Conservation (phyloP, 2,888 invertebrate genomes). For the Diadegma fenestrale region DNA sequence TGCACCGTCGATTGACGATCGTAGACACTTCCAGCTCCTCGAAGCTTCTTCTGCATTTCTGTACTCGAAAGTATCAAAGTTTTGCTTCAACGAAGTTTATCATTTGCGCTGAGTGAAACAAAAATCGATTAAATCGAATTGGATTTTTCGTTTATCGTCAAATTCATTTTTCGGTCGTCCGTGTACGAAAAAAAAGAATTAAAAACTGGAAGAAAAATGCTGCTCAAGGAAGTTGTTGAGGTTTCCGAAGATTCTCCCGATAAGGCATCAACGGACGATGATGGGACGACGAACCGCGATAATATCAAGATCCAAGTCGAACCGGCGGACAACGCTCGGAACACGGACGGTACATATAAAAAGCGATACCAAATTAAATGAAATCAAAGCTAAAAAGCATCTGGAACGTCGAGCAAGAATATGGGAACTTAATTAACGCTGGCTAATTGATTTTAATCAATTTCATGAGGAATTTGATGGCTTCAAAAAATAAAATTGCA, state of each 20-base stretch:
- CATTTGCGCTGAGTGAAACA: neutral
- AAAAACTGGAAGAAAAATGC: constrained; percentile 22
- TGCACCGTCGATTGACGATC: constrained; percentile 25
- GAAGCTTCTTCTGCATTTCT: constrained; percentile 4
- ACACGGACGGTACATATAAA: constrained; percentile 47
- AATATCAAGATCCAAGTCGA: constrained; percentile 75
- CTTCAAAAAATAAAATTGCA: neutral
- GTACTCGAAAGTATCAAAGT: neutral
- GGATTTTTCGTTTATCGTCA: neutral
- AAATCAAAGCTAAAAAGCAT: neutral
- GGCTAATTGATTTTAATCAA: neutral
- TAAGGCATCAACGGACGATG: constrained; percentile 18
- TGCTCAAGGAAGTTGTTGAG: constrained; percentile 43
- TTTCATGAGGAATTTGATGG: neutral
- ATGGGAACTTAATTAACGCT: neutral
- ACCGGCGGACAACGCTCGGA: constrained; percentile 60
- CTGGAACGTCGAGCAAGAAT: neutral
- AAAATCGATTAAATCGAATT: neutral
- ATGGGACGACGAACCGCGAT: constrained; percentile 42
- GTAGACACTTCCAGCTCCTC: neutral
- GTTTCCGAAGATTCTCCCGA: constrained; percentile 52
- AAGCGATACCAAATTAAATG: neutral
- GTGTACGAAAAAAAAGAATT: neutral
- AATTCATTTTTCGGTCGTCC: neutral
- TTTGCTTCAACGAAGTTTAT: neutral